Evolutionary conservation across 35 echinoderm and acorn worm species (phyloP), one percentile per base, ranked within the genome.

Genomic region (Strongylocentrotus purpuratus): DNA sequence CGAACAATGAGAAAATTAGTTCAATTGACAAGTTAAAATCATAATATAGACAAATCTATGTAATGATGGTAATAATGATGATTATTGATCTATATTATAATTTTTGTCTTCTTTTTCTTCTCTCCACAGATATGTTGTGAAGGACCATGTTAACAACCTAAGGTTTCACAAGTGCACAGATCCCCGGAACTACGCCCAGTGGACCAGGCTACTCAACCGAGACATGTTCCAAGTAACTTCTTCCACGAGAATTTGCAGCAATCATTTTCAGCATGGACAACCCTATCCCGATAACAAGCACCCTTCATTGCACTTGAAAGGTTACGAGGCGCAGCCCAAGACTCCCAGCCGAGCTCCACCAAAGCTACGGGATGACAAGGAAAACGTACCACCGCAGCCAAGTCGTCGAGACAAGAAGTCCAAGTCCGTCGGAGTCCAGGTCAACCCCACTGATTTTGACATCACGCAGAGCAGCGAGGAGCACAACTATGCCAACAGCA

Each of bases 251-350:
- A 87, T 96, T 9, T 96, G 95, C 95, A 96, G 95, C 95, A 96
- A 96, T 52, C 95, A 96, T 93, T 96, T 96, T 85, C 93, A 45
- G 17, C 95, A 93, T 70, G 95, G 95, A 8, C 46, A 61, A 78
- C 95, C 95, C 25, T 96, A 55, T 89, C n/a, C 28, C 7, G 32
- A 46, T 18, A 48, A 96, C 88, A 88, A 20, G 92, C 88, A 96
- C 92, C 95, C 89, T 22, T 92, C 95, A 48, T 22, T 96, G n/a
- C 55, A 93, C 90, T 31, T 96, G 31, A 96, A 31, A 93, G 95
- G 95, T 48, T 71, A 96, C 46, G 70, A 65, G 11, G 46, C 20
- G 4, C 31, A 35, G 20, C 90, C 90, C 12, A 70, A 41, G 52
- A 93, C 89, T 2, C 90, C 61, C 31, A 52, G 18, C 33, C 33